A percentile compares a stretch with the other conserved stretches of the same genome.
Evolutionary conservation across 2,113 vertebrate genomes (phyloP).

Genomic region (Monarcha castaneiventris): DNA sequence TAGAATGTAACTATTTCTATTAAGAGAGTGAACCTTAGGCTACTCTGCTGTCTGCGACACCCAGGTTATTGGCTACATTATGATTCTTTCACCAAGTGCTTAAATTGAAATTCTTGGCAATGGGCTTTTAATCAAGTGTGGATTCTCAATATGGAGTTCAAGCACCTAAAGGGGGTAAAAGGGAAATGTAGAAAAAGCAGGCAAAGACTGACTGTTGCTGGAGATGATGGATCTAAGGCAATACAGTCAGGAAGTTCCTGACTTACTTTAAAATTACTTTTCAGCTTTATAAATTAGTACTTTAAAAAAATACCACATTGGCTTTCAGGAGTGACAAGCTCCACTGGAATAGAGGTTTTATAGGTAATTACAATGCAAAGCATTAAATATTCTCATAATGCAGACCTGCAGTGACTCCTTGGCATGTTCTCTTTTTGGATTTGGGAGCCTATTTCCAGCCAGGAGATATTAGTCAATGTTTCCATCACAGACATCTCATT

Average conservation of each 20-base stretch:
- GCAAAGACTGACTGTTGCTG: background rate
- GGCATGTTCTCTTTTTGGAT: background rate
- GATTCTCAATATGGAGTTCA: background rate
- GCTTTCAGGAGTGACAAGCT: background rate
- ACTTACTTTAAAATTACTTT: background rate
- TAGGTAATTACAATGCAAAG: background rate
- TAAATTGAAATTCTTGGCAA: background rate
- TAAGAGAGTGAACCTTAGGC: background rate
- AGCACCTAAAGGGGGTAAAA: background rate
- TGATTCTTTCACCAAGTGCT: background rate
- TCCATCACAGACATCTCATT: background rate
- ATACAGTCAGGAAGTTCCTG: background rate
- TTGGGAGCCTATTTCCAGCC: background rate
- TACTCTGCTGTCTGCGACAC: background rate
- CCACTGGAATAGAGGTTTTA: background rate
- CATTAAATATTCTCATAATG: background rate
- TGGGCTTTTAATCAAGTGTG: background rate
- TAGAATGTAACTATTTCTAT: constrained; percentile 45
- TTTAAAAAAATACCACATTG: background rate
- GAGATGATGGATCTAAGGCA: background rate
- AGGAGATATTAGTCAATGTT: background rate
- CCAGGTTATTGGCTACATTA: background rate
- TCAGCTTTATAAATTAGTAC: background rate
- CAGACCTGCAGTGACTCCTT: background rate
- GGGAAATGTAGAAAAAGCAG: background rate